phyloP scores from a whole-genome alignment of 2,888 invertebrate genomes.

The Criorhina ranunculi region DNA sequence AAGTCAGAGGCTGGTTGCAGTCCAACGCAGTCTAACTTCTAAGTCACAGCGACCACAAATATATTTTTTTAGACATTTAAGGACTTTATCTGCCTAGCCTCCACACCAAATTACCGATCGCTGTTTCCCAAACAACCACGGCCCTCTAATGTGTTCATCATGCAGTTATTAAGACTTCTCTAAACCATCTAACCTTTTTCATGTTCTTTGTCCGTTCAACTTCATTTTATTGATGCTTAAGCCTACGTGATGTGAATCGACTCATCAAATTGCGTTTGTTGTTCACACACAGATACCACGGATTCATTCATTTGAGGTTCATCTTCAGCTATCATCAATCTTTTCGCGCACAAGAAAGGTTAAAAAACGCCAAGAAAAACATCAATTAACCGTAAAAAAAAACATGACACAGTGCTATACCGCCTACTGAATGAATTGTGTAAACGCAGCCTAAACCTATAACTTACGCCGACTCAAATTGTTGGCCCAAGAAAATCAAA shows the following conservation, averaged over 20 bases:
- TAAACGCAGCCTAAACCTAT: background rate
- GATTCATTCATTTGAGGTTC: background rate
- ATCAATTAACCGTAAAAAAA: slow-evolving; percentile 5
- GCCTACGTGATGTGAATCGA: slow-evolving; percentile 1
- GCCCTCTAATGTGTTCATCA: no score
- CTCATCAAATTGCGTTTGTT: background rate
- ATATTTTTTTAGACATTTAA: no score
- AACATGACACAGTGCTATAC: slow-evolving; percentile 23
- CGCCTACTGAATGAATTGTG: slow-evolving; percentile 12
- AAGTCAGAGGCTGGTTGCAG: no score
- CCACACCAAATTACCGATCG: no score
- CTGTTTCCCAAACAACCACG: no score
- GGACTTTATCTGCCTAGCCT: no score
- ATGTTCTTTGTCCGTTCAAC: background rate
- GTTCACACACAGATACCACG: background rate
- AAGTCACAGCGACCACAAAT: no score
- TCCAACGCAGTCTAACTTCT: no score
- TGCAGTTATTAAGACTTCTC: no score
- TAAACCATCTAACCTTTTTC: background rate
- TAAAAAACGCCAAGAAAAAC: background rate
- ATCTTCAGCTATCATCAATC: background rate
- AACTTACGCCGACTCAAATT: slow-evolving; percentile 1
- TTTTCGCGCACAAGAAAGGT: slow-evolving; percentile 9
- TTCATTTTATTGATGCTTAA: background rate
- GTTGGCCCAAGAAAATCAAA: background rate